Conservation (phyloP, 2,113 vertebrate genomes). For the Orientallactaga bullata region DNA sequence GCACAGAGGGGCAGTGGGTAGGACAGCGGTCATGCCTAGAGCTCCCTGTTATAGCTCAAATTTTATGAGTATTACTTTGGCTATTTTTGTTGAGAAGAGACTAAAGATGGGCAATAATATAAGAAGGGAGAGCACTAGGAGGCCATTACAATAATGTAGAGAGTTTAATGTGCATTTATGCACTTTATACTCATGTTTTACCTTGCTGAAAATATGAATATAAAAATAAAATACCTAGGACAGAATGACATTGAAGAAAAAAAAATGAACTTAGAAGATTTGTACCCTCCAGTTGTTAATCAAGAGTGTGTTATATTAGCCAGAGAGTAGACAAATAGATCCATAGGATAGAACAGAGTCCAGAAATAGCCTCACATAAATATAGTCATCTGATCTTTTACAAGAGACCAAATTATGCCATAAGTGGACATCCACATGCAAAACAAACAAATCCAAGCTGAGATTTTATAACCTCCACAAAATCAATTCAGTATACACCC, state of each 20-base stretch:
- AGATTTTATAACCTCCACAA: neutral
- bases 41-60: neutral
- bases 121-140: neutral
- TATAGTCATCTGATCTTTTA: neutral
- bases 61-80: constrained; percentile 11
- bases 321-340: neutral
- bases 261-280: neutral
- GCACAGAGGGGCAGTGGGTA: no score
- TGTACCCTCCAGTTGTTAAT: neutral
- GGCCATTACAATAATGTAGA: neutral
- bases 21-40: no score
- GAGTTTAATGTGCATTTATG: neutral
- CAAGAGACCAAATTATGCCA: neutral
- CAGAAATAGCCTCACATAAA: neutral
- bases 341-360: neutral
- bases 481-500: neutral
- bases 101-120: neutral
- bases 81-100: neutral
- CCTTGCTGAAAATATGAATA: neutral
- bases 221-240: neutral
- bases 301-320: neutral
- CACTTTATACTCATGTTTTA: neutral
- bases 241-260: neutral
- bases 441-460: neutral
- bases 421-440: neutral